Evolutionary conservation across 2,113 vertebrate species (phyloP).

Genomic region (Ascaphus truei): DNA sequence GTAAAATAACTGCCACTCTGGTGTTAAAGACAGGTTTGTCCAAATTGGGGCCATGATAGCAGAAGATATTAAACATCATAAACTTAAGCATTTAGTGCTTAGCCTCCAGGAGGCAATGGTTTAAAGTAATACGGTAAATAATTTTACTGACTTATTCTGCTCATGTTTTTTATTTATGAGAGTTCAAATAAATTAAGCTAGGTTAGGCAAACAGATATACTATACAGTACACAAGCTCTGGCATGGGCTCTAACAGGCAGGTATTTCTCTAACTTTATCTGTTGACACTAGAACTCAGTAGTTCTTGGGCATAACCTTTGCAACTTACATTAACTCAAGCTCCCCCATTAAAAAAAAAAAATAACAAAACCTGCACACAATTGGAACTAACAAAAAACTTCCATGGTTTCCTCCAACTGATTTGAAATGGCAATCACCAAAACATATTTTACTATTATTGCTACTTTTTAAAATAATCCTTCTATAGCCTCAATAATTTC

Average conservation of each 20-base stretch:
- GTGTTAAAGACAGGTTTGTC: constrained; percentile 75
- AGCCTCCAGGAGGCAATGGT: constrained; percentile 34
- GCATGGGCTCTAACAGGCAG: neutral
- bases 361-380: too few species aligned
- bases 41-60: constrained; percentile 65
- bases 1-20: constrained; percentile 74
- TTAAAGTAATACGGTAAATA: constrained; percentile 60
- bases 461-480: too few species aligned
- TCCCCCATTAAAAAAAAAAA: too few species aligned
- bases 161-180: constrained; percentile 64
- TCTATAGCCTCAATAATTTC: too few species aligned
- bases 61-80: constrained; percentile 66
- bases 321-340: too few species aligned
- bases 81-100: constrained; percentile 63
- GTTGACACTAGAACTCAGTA: too few species aligned
- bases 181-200: constrained; percentile 43
- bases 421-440: too few species aligned
- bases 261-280: constrained; percentile 7
- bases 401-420: too few species aligned
- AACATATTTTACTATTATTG: too few species aligned
- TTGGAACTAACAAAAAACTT: too few species aligned
- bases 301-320: too few species aligned
- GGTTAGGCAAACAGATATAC: neutral
- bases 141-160: constrained; percentile 35
- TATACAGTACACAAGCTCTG: neutral